Evolutionary conservation across 23 tunicate genomes (phyloP), one percentile per base, ranked within the genome.

Genomic region (Styela clava): DNA sequence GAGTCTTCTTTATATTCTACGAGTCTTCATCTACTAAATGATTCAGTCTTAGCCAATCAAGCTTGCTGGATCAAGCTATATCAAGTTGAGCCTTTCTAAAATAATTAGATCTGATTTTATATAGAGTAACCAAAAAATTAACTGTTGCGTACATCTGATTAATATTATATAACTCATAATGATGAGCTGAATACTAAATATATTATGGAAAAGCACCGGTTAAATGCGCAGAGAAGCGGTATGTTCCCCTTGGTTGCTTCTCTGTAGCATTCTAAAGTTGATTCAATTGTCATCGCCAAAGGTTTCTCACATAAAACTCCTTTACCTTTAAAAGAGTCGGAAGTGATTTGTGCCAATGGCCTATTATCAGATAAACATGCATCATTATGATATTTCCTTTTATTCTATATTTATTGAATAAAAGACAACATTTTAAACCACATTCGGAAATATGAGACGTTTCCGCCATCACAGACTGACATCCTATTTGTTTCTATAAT

Each of bases 291-390:
- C 70, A 78, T 51, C 2, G 97, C 82, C 52, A 96, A 78, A 34
- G 99, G 99, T 79, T 96, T 96, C 77, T 96, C 99, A 74, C 97
- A 96, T 31, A 96, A 68, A 23, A 91, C 88, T 34, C 94, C 94
- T 74, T 95, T 95, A 21, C 95, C 99, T 91, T 12, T 31, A 35
- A 30, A 78, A 35, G 35, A 44, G 56, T 12, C 56, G 12, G 12
- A 12, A 44, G 9, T 44, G 56, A 12, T 5, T 44, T 44, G 56
- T 12, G 12, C 56, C 56, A 44, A 7, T 44, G 12, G 56, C 56
- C 56, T 44, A 44, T 5, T 44, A n/a, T n/a, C n/a, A n/a, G n/a
- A n/a, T n/a, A n/a, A n/a, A n/a, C n/a, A n/a, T n/a, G n/a, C n/a
- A n/a, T n/a, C n/a, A n/a, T n/a, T n/a, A n/a, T n/a, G n/a, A n/a